Evolutionary conservation across 30 jellyfish, hydroid and myxozoan species (phyloP), one percentile per base, ranked within the genome.

Genomic region (Aurelia sp.): DNA sequence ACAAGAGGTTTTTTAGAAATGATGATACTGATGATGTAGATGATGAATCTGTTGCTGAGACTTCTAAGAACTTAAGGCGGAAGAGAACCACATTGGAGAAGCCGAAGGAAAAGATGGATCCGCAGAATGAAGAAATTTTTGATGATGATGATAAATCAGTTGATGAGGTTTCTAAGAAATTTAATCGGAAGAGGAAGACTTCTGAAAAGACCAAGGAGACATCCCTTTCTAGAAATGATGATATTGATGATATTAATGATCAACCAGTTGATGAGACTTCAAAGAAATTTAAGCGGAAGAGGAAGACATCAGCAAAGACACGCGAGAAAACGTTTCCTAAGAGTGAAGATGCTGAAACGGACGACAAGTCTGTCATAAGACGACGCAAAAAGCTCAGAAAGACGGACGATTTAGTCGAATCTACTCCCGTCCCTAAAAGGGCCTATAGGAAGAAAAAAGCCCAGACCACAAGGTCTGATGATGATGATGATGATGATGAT

Each of bases 161-260:
- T 19, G 86, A 48, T 50, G 79, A 68, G 23, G 59, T 27, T 51
- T 81, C 91, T 11, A 78, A 78, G 58, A 78, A 61, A 68, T 70
- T 78, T 27, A 78, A 63, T 17, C 59, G 79, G 33, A 78, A 78
- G 66, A 78, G 58, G 18, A 5, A 63, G 16, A 66, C 80, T 75
- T 55, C 85, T 3, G 75, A 66, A 4, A 70, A 35, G 40, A 19
- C 44, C 6, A 77, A 62, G 62, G 47, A 16, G 19, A 22, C 16
- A 76, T 1, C 13, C 31, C 0, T 31, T 4, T 6, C 51, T 16
- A 31, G 15, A 68, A 44, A 10, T 44, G 19, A 16, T 12, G 6
- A 31, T 17, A 7, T 10, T 19, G 48, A 27, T 12, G 71, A 44
- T 9, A 10, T 6, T 44, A 16, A 44, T 44, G 55, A n/a, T 20